Conservation (phyloP, 2,888 invertebrate genomes). For the Mesorhabditis spiculigera region DNA sequence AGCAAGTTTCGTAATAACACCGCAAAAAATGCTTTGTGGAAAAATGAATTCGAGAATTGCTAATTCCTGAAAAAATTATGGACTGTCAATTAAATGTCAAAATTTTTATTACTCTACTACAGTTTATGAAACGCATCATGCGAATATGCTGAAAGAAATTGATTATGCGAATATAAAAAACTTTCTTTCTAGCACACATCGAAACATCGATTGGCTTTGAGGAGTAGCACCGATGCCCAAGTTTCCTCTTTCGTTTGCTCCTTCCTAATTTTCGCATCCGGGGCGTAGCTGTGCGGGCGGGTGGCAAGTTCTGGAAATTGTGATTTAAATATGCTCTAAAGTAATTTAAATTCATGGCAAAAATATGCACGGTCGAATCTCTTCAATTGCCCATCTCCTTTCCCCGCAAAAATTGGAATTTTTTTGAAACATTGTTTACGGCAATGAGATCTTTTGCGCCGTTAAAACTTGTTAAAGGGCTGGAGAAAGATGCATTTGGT, state of each 20-base stretch:
- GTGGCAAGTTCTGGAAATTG: constrained; percentile 4
- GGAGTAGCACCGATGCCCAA: constrained; percentile 25
- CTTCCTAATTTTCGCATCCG: constrained; percentile 16
- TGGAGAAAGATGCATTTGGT: too few species aligned
- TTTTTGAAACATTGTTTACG: too few species aligned
- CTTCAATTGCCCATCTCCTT: neutral
- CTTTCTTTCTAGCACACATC: constrained; percentile 28
- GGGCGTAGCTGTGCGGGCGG: constrained; percentile 9
- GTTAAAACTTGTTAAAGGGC: too few species aligned
- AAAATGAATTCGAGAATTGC: too few species aligned
- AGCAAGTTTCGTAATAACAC: too few species aligned
- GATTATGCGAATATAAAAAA: too few species aligned
- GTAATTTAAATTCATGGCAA: neutral
- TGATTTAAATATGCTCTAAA: neutral
- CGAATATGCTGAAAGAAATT: neutral
- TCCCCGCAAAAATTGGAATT: neutral
- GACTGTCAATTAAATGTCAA: too few species aligned
- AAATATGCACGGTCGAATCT: neutral
- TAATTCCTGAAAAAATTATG: too few species aligned
- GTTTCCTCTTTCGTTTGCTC: constrained; percentile 28
- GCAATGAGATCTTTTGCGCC: too few species aligned
- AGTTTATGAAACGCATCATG: neutral
- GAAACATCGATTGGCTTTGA: constrained; percentile 35
- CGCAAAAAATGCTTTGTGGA: too few species aligned
- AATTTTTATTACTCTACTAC: neutral